Percentiles rank a stretch among this genome's conserved stretches.
These are phyloP conservation scores for Ceyx cyanopectus DNA, from an alignment of 2,113 vertebrate species.

Conservation along the genomic window DNA sequence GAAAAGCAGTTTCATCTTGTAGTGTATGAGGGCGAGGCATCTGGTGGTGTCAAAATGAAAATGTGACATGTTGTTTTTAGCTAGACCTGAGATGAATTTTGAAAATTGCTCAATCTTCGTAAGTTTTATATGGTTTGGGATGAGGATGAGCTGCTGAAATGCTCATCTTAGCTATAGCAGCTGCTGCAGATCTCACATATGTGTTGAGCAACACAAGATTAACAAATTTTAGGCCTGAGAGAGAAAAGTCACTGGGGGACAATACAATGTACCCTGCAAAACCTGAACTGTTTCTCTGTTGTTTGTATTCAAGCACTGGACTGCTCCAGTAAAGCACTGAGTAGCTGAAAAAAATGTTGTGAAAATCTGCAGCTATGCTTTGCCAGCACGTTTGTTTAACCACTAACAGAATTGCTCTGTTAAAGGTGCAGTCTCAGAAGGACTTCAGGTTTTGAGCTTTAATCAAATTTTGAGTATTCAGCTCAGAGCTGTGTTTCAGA, in stretches of 20 bases:
- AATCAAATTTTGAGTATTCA: not conserved
- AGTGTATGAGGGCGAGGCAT: not conserved
- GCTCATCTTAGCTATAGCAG: not conserved
- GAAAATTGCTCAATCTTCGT: not conserved
- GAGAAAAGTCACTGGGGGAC: not conserved
- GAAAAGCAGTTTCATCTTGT: not conserved
- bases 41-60: not conserved
- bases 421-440: not conserved
- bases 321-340: not conserved
- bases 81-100: not conserved
- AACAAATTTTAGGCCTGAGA: not conserved
- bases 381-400: not conserved
- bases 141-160: not conserved
- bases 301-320: not conserved
- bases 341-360: not conserved
- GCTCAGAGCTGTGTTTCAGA: not conserved
- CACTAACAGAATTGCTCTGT: not conserved
- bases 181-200: not conserved
- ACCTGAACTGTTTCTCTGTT: not conserved
- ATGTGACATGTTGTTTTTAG: not conserved
- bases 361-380: not conserved
- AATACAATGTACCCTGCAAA: not conserved
- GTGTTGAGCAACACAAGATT: not conserved
- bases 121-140: not conserved
- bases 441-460: not conserved